phyloP scores from a whole-genome alignment of 2,113 vertebrate genomes.

The Alouatta palliata region DNA sequence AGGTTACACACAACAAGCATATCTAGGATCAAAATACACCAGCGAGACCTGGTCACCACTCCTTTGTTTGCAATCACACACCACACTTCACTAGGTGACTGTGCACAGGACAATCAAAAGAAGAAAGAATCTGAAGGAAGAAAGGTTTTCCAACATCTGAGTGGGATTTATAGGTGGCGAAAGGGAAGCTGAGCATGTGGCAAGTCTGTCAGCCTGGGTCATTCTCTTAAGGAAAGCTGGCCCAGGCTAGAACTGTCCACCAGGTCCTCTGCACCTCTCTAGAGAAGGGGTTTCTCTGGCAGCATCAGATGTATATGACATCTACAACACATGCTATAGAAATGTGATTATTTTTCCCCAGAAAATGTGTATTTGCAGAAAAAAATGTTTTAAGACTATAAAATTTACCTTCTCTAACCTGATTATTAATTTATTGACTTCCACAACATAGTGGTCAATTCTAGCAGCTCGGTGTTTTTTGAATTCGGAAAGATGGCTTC shows the following conservation, averaged over 20 bases:
- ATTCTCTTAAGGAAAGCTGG: not conserved
- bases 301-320: not conserved
- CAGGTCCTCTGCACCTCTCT: rapidly evolving
- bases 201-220: not conserved
- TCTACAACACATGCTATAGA: not conserved
- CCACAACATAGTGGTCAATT: slow-evolving; percentile 98
- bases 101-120: not conserved
- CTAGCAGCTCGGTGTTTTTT: slow-evolving; percentile 96
- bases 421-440: slow-evolving; percentile 98
- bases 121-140: not conserved
- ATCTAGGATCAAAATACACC: not conserved
- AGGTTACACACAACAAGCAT: not conserved
- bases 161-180: not conserved
- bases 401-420: slow-evolving; percentile 95
- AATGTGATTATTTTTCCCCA: not conserved
- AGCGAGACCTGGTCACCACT: not conserved
- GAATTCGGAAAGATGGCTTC: slow-evolving; percentile 94
- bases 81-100: too few relatives aligned
- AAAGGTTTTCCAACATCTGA: not conserved
- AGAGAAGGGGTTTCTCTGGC: not conserved
- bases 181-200: not conserved
- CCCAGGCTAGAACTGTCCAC: not conserved
- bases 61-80: not conserved
- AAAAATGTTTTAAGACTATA: slow-evolving; percentile 50
- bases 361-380: not conserved